phyloP scores from a whole-genome alignment of 1,140 invertebrate genomes.

The Drosophila mojavensis region DNA sequence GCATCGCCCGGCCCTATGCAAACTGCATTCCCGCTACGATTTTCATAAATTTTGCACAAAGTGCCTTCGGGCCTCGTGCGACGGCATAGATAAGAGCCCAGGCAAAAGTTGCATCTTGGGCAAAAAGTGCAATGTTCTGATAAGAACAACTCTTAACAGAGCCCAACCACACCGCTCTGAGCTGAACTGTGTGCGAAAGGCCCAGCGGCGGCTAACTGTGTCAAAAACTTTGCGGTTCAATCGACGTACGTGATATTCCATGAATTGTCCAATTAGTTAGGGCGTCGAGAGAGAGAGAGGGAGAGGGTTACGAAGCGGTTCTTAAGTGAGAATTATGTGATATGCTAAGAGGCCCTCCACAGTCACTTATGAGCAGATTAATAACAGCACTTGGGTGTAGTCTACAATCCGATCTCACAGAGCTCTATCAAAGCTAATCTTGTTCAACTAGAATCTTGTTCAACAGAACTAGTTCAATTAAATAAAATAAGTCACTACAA shows the following conservation, averaged over 20 bases:
- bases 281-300: background rate
- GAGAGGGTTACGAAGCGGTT: background rate
- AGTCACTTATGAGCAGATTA: background rate
- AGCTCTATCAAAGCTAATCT: background rate
- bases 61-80: constrained; percentile 54
- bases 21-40: constrained; percentile 68
- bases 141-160: constrained; percentile 54
- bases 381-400: background rate
- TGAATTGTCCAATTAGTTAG: constrained; percentile 64
- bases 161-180: constrained; percentile 13
- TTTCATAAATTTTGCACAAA: constrained; percentile 65
- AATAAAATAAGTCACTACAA: background rate
- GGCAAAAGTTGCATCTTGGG: constrained; percentile 33
- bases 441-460: too few relatives aligned
- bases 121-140: constrained; percentile 75
- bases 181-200: constrained; percentile 55
- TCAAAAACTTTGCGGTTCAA: constrained; percentile 71
- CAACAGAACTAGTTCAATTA: background rate
- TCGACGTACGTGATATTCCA: constrained; percentile 60
- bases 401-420: background rate
- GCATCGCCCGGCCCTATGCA: constrained; percentile 18
- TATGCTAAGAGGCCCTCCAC: background rate
- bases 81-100: constrained; percentile 59
- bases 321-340: constrained; percentile 30
- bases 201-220: constrained; percentile 68